Evolutionary conservation across 2,888 invertebrate species (phyloP), one percentile per base, ranked within the genome.

Genomic region (Meganola albula): DNA sequence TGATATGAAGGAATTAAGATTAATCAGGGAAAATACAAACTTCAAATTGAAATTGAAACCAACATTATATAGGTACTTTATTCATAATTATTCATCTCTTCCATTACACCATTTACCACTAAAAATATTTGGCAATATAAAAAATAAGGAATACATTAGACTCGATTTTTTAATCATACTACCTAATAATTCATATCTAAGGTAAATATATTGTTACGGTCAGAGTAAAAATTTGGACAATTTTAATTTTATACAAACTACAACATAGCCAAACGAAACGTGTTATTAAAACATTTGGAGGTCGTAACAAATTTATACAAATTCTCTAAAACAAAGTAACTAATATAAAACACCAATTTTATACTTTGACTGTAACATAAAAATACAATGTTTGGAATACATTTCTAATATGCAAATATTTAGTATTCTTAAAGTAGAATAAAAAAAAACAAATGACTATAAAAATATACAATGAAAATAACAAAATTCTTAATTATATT

Each of bases 81-180:
- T 74, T 74, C 72, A 71, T 68, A 53, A 53, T 53, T 53, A 72
- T 65, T 65, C 58, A 57, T 66, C 71, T 76, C 71, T 66, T 74
- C 67, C 65, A 63, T 70, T 74, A 76, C 70, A 74, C 71, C 67
- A 57, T 72, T 74, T 78, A 82, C 75, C 70, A 66, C 78, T 79
- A 78, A 66, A 77, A 79, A 83, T 80, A 82, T 83, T 83, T 83
- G 82, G 82, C 83, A 80, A 83, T 83, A 80, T 78, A 83, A 83
- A 83, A 78, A 83, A 82, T 82, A 83, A 80, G 76, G 71, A 73
- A 75, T 78, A 82, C 78, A 69, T 74, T 78, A 78, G 65, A 78
- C 74, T 74, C 67, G 74, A 75, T 72, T 73, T 75, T 64, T 65
- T 69, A 75, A 76, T 69, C 71, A 58, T 65, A 62, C 71, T 75